Evolutionary conservation across 2,797 vertebrate genomes (phyloP), one percentile per base, ranked within the genome.

Genomic region (Cetoscarus ocellatus): DNA sequence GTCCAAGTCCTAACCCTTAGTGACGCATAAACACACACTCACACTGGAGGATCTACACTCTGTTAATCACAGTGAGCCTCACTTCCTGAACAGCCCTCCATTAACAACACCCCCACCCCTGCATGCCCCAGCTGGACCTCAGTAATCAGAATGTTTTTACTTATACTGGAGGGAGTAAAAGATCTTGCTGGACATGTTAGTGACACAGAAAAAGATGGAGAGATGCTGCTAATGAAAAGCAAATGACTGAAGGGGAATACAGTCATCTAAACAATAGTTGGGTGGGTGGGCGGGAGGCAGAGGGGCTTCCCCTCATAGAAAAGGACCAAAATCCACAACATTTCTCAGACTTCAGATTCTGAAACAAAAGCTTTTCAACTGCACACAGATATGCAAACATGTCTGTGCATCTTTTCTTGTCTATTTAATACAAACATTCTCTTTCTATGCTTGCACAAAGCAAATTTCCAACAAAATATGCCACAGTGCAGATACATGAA

Each of bases 181-280:
- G 61, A 11, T 8, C 8, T 54, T 67, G 43, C 56, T 62, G 69
- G 64, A 74, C 17, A 57, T 64, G 57, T 45, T 59, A 70, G 63
- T 66, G 75, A 78, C 38, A 77, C 61, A 77, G 55, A 77, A 66
- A 27, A 67, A 72, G 63, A 87, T 79, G 3, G 40, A 67, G 82
- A 62, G 86, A 83, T 88, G 87, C 75, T 81, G 67, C 73, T 88
- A 82, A 90, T 91, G 80, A 82, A 86, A 91, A 90, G 54, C 90
- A 92, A 80, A 91, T 91, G 82, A 67, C 59, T 65, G 69, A 62
- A 67, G 73, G 61, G 62, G 70, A 61, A 69, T 77, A 62, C 61
- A 68, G 57, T 67, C 75, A 59, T 83, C 56, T 73, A 76, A 88
- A 87, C 86, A 87, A 88, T 57, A 74, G 61, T 6, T 0, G 71